Conservation (phyloP, 2,113 vertebrate genomes). For the Sciurus niger region DNA sequence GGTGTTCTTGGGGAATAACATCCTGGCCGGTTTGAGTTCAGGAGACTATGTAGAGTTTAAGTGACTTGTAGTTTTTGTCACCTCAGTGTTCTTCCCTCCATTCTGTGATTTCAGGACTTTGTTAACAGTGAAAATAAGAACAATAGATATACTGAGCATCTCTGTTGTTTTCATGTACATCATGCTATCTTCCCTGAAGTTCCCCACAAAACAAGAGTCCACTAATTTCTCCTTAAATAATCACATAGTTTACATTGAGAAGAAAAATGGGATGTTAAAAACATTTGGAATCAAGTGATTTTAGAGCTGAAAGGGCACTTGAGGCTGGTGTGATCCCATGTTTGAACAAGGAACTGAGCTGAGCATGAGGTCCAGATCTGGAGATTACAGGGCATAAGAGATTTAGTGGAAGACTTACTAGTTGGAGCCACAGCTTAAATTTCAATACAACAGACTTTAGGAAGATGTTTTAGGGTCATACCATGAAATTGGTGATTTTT, state of each 20-base stretch:
- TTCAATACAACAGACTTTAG: background rate
- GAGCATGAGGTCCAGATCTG: background rate
- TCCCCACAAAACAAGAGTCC: background rate
- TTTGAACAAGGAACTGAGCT: background rate
- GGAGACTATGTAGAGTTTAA: background rate
- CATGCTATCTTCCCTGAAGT: background rate
- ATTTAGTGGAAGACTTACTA: background rate
- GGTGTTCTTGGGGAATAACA: slow-evolving; percentile 25
- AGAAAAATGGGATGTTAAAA: background rate
- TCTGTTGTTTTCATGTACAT: background rate
- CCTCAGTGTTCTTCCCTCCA: background rate
- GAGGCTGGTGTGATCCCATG: background rate
- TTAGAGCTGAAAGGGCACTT: slow-evolving; percentile 35
- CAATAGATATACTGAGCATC: background rate
- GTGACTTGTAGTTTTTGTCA: slow-evolving; percentile 16
- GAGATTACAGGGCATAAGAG: background rate
- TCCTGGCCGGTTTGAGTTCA: background rate
- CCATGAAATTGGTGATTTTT: background rate
- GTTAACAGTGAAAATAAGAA: background rate
- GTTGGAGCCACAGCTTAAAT: background rate
- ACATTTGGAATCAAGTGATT: slow-evolving; percentile 10
- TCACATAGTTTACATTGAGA: background rate
- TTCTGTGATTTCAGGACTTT: background rate
- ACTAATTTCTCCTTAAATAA: background rate
- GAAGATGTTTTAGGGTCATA: slow-evolving; percentile 32